Evolutionary conservation across 2,113 vertebrate genomes (phyloP).

Genomic region (Microcebus lehilahytsara): DNA sequence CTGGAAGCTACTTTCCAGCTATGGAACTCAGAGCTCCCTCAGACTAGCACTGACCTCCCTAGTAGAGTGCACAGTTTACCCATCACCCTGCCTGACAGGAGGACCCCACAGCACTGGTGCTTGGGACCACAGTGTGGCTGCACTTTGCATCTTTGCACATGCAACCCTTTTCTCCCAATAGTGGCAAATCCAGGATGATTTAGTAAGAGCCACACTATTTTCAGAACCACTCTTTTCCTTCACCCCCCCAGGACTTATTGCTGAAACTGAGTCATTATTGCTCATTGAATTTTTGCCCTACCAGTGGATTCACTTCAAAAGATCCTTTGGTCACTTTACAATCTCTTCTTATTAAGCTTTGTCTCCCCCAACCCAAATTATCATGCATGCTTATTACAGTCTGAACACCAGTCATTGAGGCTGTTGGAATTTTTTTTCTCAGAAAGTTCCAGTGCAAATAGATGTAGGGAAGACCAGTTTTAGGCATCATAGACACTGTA

Average conservation of each 20-base stretch:
- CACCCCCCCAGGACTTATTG: neutral
- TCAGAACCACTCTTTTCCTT: neutral
- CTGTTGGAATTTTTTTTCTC: neutral
- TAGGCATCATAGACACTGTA: neutral
- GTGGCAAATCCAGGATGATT: neutral
- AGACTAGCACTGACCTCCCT: neutral
- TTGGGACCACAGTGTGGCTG: neutral
- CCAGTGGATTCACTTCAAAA: neutral
- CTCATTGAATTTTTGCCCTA: neutral
- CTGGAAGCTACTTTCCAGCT: neutral
- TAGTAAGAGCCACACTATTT: neutral
- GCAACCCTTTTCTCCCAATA: neutral
- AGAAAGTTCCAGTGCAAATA: neutral
- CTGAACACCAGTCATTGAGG: neutral
- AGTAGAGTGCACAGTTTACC: fast-evolving
- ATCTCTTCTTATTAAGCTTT: neutral
- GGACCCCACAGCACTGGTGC: neutral
- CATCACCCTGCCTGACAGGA: neutral
- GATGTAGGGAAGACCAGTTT: neutral
- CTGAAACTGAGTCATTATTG: neutral
- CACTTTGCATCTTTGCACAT: neutral
- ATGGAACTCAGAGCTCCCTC: neutral
- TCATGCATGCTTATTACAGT: fast-evolving
- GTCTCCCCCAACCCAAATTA: neutral
- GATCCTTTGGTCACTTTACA: neutral